Conservation (phyloP, 1,140 invertebrate species). For the Bilobella aurantiaca region DNA sequence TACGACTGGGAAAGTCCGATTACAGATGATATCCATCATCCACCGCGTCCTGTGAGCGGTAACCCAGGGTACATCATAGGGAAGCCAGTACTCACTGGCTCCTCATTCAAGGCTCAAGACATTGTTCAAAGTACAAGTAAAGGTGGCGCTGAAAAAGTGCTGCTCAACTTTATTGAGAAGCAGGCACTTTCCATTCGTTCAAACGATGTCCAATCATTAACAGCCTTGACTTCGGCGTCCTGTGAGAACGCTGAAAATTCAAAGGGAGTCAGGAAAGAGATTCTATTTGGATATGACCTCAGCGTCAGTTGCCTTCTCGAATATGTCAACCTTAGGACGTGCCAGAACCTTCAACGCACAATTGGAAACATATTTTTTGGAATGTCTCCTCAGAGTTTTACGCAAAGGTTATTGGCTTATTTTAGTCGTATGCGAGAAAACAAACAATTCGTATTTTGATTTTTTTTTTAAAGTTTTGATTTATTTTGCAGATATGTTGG, state of each 20-base stretch:
- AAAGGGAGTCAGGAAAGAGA: conserved; percentile 7
- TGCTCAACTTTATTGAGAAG: background rate
- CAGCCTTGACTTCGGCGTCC: conserved; percentile 13
- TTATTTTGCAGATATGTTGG: conserved; percentile 45
- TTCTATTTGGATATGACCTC: conserved; percentile 23
- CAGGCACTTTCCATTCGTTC: conserved; percentile 9
- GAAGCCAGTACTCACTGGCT: conserved; percentile 48
- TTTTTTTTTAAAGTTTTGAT: too few species aligned
- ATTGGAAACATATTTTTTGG: conserved; percentile 23
- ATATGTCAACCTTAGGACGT: conserved; percentile 9
- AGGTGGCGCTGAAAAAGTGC: background rate
- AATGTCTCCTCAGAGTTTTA: conserved; percentile 5
- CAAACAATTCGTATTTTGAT: background rate
- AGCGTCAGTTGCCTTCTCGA: conserved; percentile 14
- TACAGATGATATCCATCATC: background rate
- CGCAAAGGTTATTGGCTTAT: background rate
- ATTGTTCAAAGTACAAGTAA: background rate
- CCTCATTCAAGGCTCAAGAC: background rate
- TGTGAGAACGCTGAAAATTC: too few species aligned
- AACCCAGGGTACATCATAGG: conserved; percentile 56
- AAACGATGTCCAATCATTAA: conserved; percentile 17
- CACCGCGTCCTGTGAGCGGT: conserved; percentile 47
- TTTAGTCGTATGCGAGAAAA: background rate
- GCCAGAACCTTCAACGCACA: conserved; percentile 18
- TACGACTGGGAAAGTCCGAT: conserved; percentile 41